Conservation (phyloP, 2,797 vertebrate species). For the Denticeps clupeoides region DNA sequence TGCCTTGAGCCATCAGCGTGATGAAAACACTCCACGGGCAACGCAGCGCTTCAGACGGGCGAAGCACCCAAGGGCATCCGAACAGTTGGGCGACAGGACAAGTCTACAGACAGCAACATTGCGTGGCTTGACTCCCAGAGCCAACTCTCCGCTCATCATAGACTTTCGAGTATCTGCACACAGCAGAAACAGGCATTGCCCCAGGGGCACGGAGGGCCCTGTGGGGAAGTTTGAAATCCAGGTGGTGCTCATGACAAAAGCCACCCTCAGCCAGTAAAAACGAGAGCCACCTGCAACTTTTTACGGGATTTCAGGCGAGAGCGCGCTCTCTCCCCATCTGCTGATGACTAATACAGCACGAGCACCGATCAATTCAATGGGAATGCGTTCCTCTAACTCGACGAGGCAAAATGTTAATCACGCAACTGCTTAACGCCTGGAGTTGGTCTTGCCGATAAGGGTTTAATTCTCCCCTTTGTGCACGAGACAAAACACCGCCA, state of each 20-base stretch:
- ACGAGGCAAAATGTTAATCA: slow-evolving; percentile 29
- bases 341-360: slow-evolving; percentile 22
- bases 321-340: slow-evolving; percentile 8
- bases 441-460: slow-evolving; percentile 24
- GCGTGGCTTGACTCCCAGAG: neutral
- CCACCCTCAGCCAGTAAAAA: too few species aligned
- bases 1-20: neutral
- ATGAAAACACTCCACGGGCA: neutral
- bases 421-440: slow-evolving; percentile 12
- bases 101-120: neutral
- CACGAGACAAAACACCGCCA: slow-evolving; percentile 13
- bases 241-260: too few species aligned
- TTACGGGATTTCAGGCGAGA: too few species aligned
- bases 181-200: too few species aligned
- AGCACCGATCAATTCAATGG: slow-evolving; percentile 15
- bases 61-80: neutral
- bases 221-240: too few species aligned
- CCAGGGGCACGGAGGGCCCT: too few species aligned
- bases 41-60: neutral
- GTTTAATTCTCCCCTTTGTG: slow-evolving; percentile 24
- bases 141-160: too few species aligned
- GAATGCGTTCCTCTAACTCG: slow-evolving; percentile 29
- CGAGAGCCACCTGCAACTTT: too few species aligned
- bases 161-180: too few species aligned
- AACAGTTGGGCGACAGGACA: neutral